Evolutionary conservation across 2,888 invertebrate genomes (phyloP).

Genomic region (Glaucopsyche alexis): DNA sequence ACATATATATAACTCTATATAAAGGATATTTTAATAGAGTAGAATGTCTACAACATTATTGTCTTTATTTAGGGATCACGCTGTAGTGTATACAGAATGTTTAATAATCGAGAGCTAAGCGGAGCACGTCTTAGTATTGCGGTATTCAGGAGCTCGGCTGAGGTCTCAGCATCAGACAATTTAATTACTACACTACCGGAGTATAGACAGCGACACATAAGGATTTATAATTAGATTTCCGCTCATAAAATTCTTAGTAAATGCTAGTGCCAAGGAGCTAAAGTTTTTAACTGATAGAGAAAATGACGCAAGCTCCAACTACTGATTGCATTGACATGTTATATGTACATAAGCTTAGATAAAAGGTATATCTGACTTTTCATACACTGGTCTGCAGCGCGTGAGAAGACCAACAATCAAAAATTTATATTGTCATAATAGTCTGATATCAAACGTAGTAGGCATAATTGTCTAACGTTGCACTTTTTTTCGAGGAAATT

Average conservation of each 20-base stretch:
- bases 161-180: slow-evolving; percentile 21
- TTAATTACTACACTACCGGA: slow-evolving; percentile 24
- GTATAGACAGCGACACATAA: slow-evolving; percentile 12
- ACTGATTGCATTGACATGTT: too few relatives aligned
- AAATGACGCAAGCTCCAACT: neutral
- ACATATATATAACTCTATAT: too few relatives aligned
- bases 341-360: too few relatives aligned
- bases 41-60: neutral
- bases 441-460: too few relatives aligned
- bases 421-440: too few relatives aligned
- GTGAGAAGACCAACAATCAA: too few relatives aligned
- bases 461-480: too few relatives aligned
- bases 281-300: neutral
- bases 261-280: neutral
- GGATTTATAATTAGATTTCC: slow-evolving; percentile 16
- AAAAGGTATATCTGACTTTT: too few relatives aligned
- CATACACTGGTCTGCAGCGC: too few relatives aligned
- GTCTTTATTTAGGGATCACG: neutral
- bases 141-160: slow-evolving; percentile 1
- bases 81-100: neutral
- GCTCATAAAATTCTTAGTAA: neutral
- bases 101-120: slow-evolving; percentile 9
- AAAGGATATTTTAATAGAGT: too few relatives aligned
- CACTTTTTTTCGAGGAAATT: too few relatives aligned
- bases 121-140: slow-evolving; percentile 16